A percentile compares a stretch with the other conserved stretches of the same genome.
phyloP scores from a whole-genome alignment of 1,140 invertebrate genomes.

The Sminthurides bifidus region DNA sequence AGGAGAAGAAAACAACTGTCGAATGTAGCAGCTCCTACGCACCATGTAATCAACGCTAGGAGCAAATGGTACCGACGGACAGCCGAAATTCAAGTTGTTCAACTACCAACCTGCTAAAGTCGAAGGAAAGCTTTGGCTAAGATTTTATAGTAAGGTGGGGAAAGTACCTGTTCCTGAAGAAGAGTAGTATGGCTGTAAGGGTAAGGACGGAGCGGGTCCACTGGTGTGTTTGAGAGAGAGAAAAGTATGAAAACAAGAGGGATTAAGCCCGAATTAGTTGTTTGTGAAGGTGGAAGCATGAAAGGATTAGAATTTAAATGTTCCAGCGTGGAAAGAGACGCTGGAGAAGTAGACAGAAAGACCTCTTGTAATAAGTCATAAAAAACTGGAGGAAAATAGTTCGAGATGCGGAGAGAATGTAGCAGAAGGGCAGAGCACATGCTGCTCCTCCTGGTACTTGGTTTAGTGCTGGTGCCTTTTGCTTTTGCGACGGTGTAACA shows the following conservation, averaged over 20 bases:
- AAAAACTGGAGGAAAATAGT: conserved; percentile 20
- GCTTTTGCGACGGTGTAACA: too few species aligned
- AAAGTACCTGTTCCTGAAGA: background rate
- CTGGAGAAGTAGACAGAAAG: background rate
- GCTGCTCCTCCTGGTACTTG: too few species aligned
- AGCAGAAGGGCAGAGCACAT: conserved; percentile 1
- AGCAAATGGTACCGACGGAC: too few species aligned
- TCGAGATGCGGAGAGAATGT: conserved; percentile 7
- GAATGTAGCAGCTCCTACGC: too few species aligned
- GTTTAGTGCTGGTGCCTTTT: too few species aligned
- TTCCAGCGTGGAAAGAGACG: conserved; percentile 5
- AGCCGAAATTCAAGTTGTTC: too few species aligned
- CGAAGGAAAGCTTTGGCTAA: background rate
- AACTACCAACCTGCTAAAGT: too few species aligned
- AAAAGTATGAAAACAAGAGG: background rate
- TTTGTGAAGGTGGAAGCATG: background rate
- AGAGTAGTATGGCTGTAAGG: background rate
- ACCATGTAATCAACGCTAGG: too few species aligned
- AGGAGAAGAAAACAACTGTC: too few species aligned
- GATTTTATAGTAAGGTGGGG: background rate
- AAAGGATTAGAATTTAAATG: conserved; percentile 4
- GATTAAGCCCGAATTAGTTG: background rate
- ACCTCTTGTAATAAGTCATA: conserved; percentile 26
- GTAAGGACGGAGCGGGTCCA: conserved; percentile 1
- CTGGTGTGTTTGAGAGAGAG: background rate